Percentiles rank a stretch among this genome's conserved stretches.
These are phyloP conservation scores for Drosophila siamana DNA, from an alignment of 2,888 invertebrate species.

Conservation along the genomic window DNA sequence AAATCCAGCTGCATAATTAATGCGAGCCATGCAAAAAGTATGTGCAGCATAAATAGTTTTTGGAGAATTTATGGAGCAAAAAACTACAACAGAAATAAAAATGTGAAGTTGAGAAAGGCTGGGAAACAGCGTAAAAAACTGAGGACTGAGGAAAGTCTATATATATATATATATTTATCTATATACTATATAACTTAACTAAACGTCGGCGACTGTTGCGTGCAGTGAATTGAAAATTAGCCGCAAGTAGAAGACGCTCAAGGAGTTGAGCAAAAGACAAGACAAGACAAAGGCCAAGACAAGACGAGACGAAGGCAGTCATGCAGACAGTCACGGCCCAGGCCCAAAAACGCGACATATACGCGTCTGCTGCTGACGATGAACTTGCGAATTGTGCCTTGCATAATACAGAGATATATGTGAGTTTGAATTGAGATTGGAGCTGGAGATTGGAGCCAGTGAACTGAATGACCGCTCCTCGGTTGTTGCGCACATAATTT, in stretches of 20 bases:
- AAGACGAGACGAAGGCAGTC: too few relatives aligned
- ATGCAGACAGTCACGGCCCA: slow-evolving; percentile 32
- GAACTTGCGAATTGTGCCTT: slow-evolving; percentile 50
- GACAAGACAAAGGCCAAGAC: not conserved
- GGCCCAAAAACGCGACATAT: slow-evolving; percentile 14
- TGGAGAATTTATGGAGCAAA: slow-evolving; percentile 60
- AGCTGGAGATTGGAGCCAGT: too few relatives aligned
- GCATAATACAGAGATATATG: slow-evolving; percentile 48
- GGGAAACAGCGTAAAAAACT: slow-evolving; percentile 25
- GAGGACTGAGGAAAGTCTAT: slow-evolving; percentile 12
- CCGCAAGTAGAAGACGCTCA: slow-evolving; percentile 6
- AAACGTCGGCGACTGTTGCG: slow-evolving; percentile 72
- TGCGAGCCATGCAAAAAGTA: slow-evolving; percentile 59
- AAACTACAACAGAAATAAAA: too few relatives aligned
- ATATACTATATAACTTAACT: slow-evolving; percentile 42
- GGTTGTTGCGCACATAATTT: slow-evolving; percentile 43
- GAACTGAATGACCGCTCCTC: slow-evolving; percentile 1
- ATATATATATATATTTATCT: not conserved
- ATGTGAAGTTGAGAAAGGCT: slow-evolving; percentile 15
- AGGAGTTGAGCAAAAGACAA: slow-evolving; percentile 6
- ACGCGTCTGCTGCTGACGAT: too few relatives aligned
- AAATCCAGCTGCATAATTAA: slow-evolving; percentile 77
- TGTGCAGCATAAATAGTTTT: slow-evolving; percentile 73
- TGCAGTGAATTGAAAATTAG: slow-evolving; percentile 78
- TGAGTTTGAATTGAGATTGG: not conserved